Evolutionary conservation across 2,888 invertebrate species (phyloP).

Genomic region (Altica lythri): DNA sequence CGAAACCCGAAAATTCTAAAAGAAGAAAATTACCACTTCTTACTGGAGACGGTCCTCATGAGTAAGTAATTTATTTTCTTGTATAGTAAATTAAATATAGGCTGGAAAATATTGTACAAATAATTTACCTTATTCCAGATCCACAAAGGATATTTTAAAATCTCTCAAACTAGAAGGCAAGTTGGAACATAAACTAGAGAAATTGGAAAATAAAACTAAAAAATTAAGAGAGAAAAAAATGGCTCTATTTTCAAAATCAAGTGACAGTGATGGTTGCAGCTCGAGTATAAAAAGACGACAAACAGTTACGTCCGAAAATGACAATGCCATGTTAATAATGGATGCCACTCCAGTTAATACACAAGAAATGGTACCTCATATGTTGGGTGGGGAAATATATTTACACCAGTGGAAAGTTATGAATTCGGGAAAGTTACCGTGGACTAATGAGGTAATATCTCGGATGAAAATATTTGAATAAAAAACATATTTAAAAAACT

Average conservation of each 20-base stretch:
- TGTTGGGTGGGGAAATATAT: conserved; percentile 54
- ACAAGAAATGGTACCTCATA: conserved; percentile 40
- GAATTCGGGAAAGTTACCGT: conserved; percentile 53
- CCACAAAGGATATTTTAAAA: conserved; percentile 38
- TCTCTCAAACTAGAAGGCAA: conserved; percentile 50
- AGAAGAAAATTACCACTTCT: conserved; percentile 41
- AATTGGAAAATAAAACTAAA: conserved; percentile 55
- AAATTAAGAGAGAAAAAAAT: conserved; percentile 55
- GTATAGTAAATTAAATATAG: no score
- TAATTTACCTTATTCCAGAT: neutral
- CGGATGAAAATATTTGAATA: no score
- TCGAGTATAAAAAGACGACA: conserved; percentile 15
- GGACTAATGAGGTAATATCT: conserved; percentile 53
- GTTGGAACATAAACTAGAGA: conserved; percentile 54
- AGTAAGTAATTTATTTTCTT: conserved; percentile 39
- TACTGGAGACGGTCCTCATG: conserved; percentile 36
- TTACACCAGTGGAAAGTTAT: conserved; percentile 55
- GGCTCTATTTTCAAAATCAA: conserved; percentile 44
- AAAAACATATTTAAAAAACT: no score
- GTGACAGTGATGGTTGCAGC: conserved; percentile 38
- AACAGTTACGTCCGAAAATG: neutral
- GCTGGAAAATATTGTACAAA: neutral
- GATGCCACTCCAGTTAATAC: conserved; percentile 37
- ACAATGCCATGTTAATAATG: conserved; percentile 35
- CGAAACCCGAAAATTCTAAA: conserved; percentile 43